Evolutionary conservation across 2,797 vertebrate species (phyloP), one percentile per base, ranked within the genome.

Genomic region (Ceryle rudis): DNA sequence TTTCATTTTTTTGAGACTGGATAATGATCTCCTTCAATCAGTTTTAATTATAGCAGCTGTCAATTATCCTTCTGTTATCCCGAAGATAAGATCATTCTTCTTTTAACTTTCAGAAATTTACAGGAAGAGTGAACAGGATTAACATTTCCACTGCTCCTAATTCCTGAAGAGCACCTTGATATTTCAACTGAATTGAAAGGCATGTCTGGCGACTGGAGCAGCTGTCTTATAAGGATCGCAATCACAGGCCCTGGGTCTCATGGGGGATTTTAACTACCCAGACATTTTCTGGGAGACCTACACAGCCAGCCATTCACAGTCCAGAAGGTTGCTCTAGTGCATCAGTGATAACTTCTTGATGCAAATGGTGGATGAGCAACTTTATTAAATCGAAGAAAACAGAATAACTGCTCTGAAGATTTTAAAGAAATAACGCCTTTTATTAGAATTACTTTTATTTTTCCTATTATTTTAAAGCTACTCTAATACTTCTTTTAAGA

Each of bases 141-240:
- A 93, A 73, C 49, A 92, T 73, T 96, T 74, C 52, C 61, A 88
- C 69, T 41, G 58, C 29, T 91, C 62, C 54, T 77, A 83, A 81
- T 72, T 95, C 28, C 65, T 73, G 88, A 65, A 75, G 65, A 95
- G 31, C 21, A 93, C 37, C 39, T 94, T 80, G 47, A 39, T 55
- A 94, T 93, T 95, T 95, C 69, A 89, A 65, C 10, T 65, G 44
- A 82, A 73, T 47, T 92, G 67, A 91, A 78, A 81, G 22, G 2
- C 23, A 11, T 31, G 26, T 31, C 52, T 54, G 52, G 52, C 28
- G 28, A 54, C 17, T 31, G 52, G 52, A 54, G 17, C 16, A 54
- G 19, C 52, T 54, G 15, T 31, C 52, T 54, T 54, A 54, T 19
- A 19, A 31, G 29, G 52, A 41, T 41, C 41, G 14, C 5, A 41